Evolutionary conservation across 2,888 invertebrate genomes (phyloP), one percentile per base, ranked within the genome.

Genomic region (Chorisops tibialis): DNA sequence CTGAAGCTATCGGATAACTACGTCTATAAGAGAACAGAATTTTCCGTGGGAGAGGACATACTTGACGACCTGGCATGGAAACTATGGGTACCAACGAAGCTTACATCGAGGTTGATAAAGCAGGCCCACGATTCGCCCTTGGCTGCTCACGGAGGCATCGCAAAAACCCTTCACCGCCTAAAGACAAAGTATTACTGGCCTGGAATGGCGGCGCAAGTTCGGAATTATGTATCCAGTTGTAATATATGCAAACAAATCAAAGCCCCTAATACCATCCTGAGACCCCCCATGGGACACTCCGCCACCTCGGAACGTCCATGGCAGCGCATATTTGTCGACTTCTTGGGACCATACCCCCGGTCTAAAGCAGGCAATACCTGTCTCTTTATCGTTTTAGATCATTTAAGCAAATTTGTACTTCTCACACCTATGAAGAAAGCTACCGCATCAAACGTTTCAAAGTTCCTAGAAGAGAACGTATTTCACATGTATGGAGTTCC

Each of bases 401-500:
- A 63, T 39, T 66, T 68, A 16, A 50, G 47, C 2, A 63, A 66
- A 41, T 66, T 52, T 19, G 43, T 61, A 4, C 39, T 66, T 12
- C 18, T 65, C 61, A 19, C 14, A 51, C 45, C 64, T 2, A 19
- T 59, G 2, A 2, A 47, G 5, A 45, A n/a, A 38, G 61, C 63
- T 11, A 59, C 59, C 3, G 49, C 64, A 14, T 11, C 24, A 1
- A 48, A 48, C 30, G 59, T 64, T 19, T n/a, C 47, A 3, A 9
- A 14, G 6, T 67, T 48, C 22, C n/a, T 65, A 51, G 48, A 52
- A 7, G 21, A 66, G 12, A 66, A 70, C 9, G 66, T 70, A 0
- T 70, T 71, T n/a, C n/a, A n/a, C 12, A 21, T 66, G 9, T 72
- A 69, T 64, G 70, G 70, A 6, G 68, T 69, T 18, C 69, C 69